Base-by-base conservation (phyloP, 1,140 invertebrate genomes). In the Babylonia areolata region DNA sequence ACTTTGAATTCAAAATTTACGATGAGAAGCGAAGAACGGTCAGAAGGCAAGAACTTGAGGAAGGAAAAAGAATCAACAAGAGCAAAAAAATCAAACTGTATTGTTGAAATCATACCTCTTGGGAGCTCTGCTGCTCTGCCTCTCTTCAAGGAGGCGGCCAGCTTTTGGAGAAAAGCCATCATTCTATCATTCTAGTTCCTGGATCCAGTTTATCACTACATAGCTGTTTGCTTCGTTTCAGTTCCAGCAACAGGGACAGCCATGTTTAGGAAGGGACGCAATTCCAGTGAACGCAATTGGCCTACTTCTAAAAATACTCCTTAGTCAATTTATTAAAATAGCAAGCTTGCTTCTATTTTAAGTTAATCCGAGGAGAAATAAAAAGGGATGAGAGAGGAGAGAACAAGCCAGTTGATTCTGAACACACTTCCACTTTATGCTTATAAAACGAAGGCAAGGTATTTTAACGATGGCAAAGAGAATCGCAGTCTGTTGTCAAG, bases 101-200 rank as follows among this genome's bases (percentile, higher is more conserved):
- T 15, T 58, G 33, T 28, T 40, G 1, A 39, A 81, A 31, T 17
- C 40, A 86, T 85, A 90, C 89, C 89, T 81, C 71, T 40, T n/a
- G 89, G 90, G 39, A 90, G 81, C 71, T 88, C 87, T 23, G 89
- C 90, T 31, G 90, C 88, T 42, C 90, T 86, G n/a, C 85, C 90
- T 84, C 86, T 87, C 73, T 85, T 87, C 35, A 90, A 58, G 11
- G 88, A 89, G 33, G 84, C 78, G 11, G 87, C 86, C 31, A 90
- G 78, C 81, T 88, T 84, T 75, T 90, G 88, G 0, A 90, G 80
- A 64, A 90, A 90, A 79, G 88, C 90, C 90, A 90, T 90, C 35
- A 78, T 86, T 78, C 81, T 78, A 75, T 33, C 31, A 46, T 40
- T 81, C 15, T 46, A 54, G n/a, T 51, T 33, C 20, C 9, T 46